phyloP scores from a whole-genome alignment of 2,797 vertebrate species.

The Phaenicophaeus curvirostris region DNA sequence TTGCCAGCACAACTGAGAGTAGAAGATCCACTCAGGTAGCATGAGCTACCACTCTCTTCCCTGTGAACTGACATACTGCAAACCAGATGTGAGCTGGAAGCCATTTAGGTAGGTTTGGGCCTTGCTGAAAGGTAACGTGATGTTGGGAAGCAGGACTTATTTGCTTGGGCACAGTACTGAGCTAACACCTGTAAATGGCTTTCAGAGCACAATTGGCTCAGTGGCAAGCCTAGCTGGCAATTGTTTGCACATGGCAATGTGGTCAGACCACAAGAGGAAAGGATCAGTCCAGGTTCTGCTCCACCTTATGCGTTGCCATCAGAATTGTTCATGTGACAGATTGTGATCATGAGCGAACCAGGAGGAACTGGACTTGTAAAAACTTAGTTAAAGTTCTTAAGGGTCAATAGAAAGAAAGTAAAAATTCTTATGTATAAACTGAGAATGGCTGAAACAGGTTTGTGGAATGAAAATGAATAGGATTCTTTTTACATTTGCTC shows the following conservation, averaged over 20 bases:
- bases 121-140: neutral
- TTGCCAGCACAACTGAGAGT: neutral
- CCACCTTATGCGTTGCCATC: neutral
- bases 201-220: conserved; percentile 21
- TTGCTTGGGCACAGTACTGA: neutral
- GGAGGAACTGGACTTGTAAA: neutral
- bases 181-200: neutral
- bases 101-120: neutral
- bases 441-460: neutral
- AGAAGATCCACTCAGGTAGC: neutral
- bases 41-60: neutral
- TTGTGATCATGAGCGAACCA: rapidly evolving
- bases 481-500: neutral
- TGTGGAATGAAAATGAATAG: neutral
- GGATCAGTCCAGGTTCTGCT: neutral
- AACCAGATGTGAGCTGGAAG: neutral
- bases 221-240: neutral
- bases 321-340: neutral
- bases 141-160: neutral
- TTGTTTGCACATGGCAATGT: neutral
- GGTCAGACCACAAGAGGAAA: neutral
- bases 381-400: neutral
- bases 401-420: neutral
- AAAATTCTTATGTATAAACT: neutral
- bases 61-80: neutral